Conservation (phyloP, 1,140 invertebrate species). For the Drosophila novamexicana region DNA sequence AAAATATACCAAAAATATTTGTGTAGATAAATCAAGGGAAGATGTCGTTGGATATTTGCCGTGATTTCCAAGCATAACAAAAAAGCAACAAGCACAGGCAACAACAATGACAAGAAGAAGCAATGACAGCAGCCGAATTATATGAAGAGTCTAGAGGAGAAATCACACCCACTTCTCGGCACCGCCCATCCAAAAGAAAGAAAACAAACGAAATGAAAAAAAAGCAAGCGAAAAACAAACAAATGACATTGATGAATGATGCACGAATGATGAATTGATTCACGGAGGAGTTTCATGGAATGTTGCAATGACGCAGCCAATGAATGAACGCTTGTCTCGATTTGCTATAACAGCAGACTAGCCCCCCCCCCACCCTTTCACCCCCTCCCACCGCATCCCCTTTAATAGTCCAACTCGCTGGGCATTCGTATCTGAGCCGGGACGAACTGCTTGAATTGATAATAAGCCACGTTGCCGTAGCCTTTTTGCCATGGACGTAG, state of each 20-base stretch:
- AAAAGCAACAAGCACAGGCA: slow-evolving; percentile 36
- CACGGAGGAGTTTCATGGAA: slow-evolving; percentile 45
- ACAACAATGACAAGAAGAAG: too few relatives aligned
- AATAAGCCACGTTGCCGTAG: slow-evolving; percentile 48
- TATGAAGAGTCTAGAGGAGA: too few relatives aligned
- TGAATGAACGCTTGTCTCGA: slow-evolving; percentile 51
- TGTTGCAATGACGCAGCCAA: slow-evolving; percentile 59
- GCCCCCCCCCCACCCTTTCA: too few relatives aligned
- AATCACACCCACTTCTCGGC: too few relatives aligned
- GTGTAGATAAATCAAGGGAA: background rate
- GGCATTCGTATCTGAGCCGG: background rate
- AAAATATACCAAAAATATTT: background rate
- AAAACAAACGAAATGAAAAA: slow-evolving; percentile 17
- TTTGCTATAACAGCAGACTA: slow-evolving; percentile 6
- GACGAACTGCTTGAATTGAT: slow-evolving; percentile 70
- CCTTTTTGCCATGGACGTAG: slow-evolving; percentile 42
- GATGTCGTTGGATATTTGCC: slow-evolving; percentile 22
- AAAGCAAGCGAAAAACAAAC: slow-evolving; percentile 34
- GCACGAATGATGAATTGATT: slow-evolving; percentile 73
- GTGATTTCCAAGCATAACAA: slow-evolving; percentile 47
- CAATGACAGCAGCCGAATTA: too few relatives aligned
- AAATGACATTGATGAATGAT: slow-evolving; percentile 81
- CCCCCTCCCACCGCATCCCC: background rate
- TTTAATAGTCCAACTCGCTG: background rate
- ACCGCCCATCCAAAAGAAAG: background rate